Base-by-base conservation (phyloP, 1,140 invertebrate genomes). In the Orius laevigatus region DNA sequence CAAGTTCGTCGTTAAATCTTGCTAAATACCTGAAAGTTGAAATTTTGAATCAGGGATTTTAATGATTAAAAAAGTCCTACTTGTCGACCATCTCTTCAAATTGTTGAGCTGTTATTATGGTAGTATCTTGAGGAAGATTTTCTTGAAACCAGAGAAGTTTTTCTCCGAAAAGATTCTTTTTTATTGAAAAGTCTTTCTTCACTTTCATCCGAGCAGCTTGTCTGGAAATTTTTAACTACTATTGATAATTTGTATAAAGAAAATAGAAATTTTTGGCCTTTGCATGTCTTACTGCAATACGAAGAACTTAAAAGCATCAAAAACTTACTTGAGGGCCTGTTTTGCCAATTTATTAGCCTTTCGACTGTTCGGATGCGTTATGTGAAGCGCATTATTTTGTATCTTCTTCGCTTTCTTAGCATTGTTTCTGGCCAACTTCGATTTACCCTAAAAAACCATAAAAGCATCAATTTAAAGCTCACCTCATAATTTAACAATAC, bases 1-100 rank as follows among this genome's bases (percentile, higher is more conserved):
- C 72, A 25, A 84, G 60, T 67, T 87, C 82, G 52, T 81, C 78
- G 57, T 84, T 73, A 64, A 85, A 80, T 42, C 82, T 66, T 2
- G 61, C 55, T 43, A 78, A 62, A 54, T 73, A 74, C 45, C 69
- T 72, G 40, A 9, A 58, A 50, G n/a, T n/a, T n/a, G 3, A 25
- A 25, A 25, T 25, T 25, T n/a, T n/a, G n/a, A n/a, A n/a, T n/a
- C n/a, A n/a, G n/a, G n/a, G n/a, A n/a, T n/a, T n/a, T n/a, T n/a
- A n/a, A n/a, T n/a, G n/a, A 25, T 25, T 4, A 25, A 25, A 25
- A 25, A 25, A 25, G 8, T 25, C 25, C 8, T 8, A 25, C 25
- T 25, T 25, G 3, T 25, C 25, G 25, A 25, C 3, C 25, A 25
- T 25, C 25, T 25, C 25, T 25, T 25, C 25, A 25, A 25, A 25